phyloP scores from a whole-genome alignment of 2,888 invertebrate species.

The Chironomus riparius region DNA sequence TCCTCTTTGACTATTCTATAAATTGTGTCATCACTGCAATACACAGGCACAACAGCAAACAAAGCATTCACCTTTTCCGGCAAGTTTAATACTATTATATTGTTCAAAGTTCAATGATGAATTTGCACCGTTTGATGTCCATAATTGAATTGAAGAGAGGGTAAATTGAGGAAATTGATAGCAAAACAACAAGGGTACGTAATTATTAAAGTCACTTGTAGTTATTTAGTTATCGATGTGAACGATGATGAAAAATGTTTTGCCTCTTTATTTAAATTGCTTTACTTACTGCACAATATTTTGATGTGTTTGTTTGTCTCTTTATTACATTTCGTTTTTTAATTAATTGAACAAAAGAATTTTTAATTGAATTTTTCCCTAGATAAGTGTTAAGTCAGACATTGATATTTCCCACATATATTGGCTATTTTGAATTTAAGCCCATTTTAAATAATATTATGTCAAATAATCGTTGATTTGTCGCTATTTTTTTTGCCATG shows the following conservation, averaged over 20 bases:
- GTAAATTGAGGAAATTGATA: conserved; percentile 19
- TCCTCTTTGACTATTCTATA: neutral
- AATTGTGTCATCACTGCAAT: neutral
- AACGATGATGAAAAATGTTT: neutral
- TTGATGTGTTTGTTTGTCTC: too few relatives aligned
- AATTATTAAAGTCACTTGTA: neutral
- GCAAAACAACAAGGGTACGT: neutral
- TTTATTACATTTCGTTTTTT: neutral
- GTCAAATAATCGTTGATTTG: too few relatives aligned
- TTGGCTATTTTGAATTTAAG: too few relatives aligned
- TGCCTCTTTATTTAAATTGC: neutral
- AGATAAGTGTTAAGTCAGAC: neutral
- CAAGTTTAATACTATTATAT: neutral
- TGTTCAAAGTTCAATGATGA: conserved; percentile 21
- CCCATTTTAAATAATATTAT: too few relatives aligned
- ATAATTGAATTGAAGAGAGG: conserved; percentile 15
- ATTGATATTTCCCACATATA: neutral
- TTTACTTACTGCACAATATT: neutral
- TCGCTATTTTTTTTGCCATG: too few relatives aligned
- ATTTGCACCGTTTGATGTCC: conserved; percentile 7
- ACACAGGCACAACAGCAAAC: neutral
- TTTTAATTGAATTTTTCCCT: neutral
- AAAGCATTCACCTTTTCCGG: neutral
- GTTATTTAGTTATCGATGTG: too few relatives aligned
- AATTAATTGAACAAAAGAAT: neutral